phyloP scores from a whole-genome alignment of 2,888 invertebrate genomes.

The Ariolimax columbianus region DNA sequence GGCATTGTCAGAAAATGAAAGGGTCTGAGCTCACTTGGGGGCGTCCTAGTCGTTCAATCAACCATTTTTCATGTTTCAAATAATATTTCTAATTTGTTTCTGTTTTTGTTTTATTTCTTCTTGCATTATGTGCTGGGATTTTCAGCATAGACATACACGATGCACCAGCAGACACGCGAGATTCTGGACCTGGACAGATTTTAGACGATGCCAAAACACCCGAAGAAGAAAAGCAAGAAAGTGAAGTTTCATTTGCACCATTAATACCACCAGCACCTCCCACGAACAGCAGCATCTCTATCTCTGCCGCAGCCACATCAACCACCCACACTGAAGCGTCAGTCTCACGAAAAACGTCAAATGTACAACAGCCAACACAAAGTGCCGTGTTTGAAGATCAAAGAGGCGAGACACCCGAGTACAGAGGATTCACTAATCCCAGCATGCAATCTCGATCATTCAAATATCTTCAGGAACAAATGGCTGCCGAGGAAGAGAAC shows the following conservation, averaged over 20 bases:
- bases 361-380: not conserved
- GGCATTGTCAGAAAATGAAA: no score
- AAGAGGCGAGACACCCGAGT: conserved; percentile 55
- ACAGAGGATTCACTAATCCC: conserved; percentile 68
- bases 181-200: conserved; percentile 59
- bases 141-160: conserved; percentile 65
- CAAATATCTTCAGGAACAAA: conserved; percentile 66
- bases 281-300: not conserved
- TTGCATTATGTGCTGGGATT: conserved; percentile 9
- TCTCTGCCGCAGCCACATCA: not conserved
- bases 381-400: conserved; percentile 50
- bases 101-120: not conserved
- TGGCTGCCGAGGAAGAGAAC: conserved; percentile 45
- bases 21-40: no score
- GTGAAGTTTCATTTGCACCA: not conserved
- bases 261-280: not conserved
- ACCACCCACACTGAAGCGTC: not conserved
- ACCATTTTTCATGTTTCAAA: not conserved
- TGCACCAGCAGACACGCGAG: conserved; percentile 59
- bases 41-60: no score
- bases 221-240: not conserved
- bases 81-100: not conserved
- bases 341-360: not conserved
- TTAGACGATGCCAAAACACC: not conserved
- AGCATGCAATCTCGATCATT: conserved; percentile 71